A percentile compares a stretch with the other conserved stretches of the same genome.
phyloP scores from a whole-genome alignment of 2,797 vertebrate genomes.

The Melanotaenia maccullochi region DNA sequence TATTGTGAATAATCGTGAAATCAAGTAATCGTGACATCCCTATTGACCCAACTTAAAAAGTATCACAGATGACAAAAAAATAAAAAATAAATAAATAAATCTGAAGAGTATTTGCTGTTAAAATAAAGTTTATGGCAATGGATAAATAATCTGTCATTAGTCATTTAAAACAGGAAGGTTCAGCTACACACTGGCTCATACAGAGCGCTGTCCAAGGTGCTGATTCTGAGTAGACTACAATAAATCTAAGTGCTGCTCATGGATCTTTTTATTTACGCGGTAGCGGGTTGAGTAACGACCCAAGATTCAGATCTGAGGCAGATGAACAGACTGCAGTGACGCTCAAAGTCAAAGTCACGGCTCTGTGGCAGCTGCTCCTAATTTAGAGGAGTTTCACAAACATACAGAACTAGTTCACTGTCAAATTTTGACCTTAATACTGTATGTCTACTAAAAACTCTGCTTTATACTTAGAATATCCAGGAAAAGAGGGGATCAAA shows the following conservation, averaged over 20 bases:
- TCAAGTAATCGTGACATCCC: too few species aligned
- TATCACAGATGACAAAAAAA: too few species aligned
- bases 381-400: background rate
- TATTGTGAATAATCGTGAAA: too few species aligned
- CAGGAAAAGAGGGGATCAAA: background rate
- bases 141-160: background rate
- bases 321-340: background rate
- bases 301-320: slow-evolving; percentile 6
- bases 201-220: background rate
- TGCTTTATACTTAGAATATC: background rate
- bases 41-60: background rate
- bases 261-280: background rate
- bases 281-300: background rate
- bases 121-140: background rate
- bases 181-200: background rate
- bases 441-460: background rate
- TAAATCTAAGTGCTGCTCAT: background rate
- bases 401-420: slow-evolving; percentile 1
- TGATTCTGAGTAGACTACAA: background rate
- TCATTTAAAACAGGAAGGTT: background rate
- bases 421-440: background rate
- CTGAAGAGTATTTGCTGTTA: background rate
- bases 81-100: too few species aligned
- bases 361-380: background rate
- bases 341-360: background rate